Conservation (phyloP, 2,888 invertebrate species). For the Amaurobius ferox region DNA sequence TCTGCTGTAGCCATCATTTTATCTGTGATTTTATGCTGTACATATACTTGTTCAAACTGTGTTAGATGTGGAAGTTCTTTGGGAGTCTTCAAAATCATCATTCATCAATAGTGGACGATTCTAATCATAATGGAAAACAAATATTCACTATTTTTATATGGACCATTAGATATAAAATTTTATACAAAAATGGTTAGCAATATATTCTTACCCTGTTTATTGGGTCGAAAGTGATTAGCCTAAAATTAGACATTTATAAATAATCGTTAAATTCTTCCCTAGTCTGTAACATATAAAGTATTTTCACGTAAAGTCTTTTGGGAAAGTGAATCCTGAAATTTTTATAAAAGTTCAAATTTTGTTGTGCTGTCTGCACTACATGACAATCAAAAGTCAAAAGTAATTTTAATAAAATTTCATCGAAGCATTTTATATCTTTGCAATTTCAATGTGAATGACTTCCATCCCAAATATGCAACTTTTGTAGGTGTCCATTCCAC, state of each 20-base stretch:
- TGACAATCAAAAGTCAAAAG: not conserved
- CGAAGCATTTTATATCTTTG: not conserved
- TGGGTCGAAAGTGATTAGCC: not conserved
- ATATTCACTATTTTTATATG: constrained; percentile 6
- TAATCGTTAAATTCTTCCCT: not conserved
- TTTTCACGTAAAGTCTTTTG: not conserved
- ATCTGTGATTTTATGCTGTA: not conserved
- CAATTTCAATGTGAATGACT: too few relatives aligned
- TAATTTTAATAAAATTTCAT: not conserved
- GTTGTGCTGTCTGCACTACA: not conserved
- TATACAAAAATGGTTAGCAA: not conserved
- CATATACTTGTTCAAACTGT: too few relatives aligned
- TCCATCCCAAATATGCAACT: too few relatives aligned
- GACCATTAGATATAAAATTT: not conserved
- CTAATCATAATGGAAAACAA: too few relatives aligned
- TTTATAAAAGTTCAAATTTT: not conserved
- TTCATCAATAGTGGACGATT: too few relatives aligned
- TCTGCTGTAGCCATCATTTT: not conserved
- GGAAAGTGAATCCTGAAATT: not conserved
- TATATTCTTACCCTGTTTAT: constrained; percentile 4
- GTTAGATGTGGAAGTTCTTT: too few relatives aligned
- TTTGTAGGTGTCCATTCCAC: too few relatives aligned
- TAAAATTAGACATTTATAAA: constrained; percentile 12
- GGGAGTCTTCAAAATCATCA: too few relatives aligned
- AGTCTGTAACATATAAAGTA: not conserved